Percentiles rank a stretch among this genome's conserved stretches.
These are phyloP conservation scores for Tribolium castaneum DNA, from an alignment of 1,140 invertebrate genomes.

Conservation along the genomic window DNA sequence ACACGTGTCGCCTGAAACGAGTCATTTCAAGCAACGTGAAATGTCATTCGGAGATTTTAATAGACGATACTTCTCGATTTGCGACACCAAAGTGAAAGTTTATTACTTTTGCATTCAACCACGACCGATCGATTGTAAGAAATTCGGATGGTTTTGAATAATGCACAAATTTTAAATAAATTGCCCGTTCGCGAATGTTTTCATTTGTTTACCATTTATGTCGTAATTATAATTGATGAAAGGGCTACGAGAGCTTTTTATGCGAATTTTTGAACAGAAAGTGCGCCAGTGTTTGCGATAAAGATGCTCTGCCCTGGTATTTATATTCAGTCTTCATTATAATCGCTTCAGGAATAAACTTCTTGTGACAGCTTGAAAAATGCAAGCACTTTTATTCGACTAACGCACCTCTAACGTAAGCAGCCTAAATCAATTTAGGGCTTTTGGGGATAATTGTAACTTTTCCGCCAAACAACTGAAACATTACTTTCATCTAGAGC, in stretches of 20 bases:
- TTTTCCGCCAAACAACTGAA: neutral
- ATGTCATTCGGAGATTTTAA: slow-evolving; percentile 12
- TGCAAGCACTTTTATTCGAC: slow-evolving; percentile 1
- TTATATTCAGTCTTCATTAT: neutral
- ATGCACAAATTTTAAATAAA: slow-evolving; percentile 21
- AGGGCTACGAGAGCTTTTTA: neutral
- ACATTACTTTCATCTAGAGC: too few species aligned
- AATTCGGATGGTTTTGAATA: neutral
- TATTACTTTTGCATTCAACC: slow-evolving; percentile 8
- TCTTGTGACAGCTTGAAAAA: slow-evolving; percentile 24
- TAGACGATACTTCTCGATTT: neutral
- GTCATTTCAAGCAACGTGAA: neutral
- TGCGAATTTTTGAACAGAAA: slow-evolving; percentile 9
- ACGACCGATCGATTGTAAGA: slow-evolving; percentile 11
- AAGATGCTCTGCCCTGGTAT: neutral
- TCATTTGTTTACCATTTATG: slow-evolving; percentile 22
- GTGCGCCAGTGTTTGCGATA: neutral
- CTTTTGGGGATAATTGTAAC: slow-evolving; percentile 9
- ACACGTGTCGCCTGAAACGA: slow-evolving; percentile 1
- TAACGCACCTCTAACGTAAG: neutral
- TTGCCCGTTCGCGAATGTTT: slow-evolving; percentile 1
- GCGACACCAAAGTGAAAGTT: slow-evolving; percentile 1
- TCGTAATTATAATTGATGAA: slow-evolving; percentile 27
- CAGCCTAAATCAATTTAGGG: slow-evolving; percentile 3
- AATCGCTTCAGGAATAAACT: slow-evolving; percentile 10